Evolutionary conservation across 2,888 invertebrate genomes (phyloP).

Genomic region (Hydrotaea cyrtoneurina): DNA sequence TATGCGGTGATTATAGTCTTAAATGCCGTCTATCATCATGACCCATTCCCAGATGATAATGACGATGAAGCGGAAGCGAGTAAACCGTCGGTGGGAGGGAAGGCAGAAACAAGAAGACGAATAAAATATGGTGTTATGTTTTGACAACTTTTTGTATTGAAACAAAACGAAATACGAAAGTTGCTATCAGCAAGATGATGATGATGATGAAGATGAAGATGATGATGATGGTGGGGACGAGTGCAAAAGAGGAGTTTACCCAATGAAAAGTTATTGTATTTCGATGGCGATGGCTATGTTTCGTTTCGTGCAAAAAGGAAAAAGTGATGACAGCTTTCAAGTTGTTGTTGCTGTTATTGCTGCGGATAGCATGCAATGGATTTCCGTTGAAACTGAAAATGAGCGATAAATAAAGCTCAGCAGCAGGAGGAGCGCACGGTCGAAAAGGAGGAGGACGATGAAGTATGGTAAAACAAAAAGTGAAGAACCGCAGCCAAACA

Average conservation of each 20-base stretch:
- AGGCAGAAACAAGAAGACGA: constrained; percentile 14
- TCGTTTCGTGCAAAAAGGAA: constrained; percentile 50
- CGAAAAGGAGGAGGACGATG: constrained; percentile 9
- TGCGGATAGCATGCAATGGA: constrained; percentile 56
- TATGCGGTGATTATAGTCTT: constrained; percentile 55
- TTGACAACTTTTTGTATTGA: constrained; percentile 59
- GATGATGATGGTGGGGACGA: not conserved
- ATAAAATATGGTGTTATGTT: constrained; percentile 61
- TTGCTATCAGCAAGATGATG: not conserved
- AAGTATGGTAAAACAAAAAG: too few species aligned
- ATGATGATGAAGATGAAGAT: not conserved
- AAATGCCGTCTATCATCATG: constrained; percentile 60
- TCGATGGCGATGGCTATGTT: constrained; percentile 21
- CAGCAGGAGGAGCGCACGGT: not conserved
- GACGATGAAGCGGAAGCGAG: constrained; percentile 27
- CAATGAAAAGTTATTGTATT: constrained; percentile 24
- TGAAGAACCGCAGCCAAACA: not conserved
- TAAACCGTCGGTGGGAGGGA: not conserved
- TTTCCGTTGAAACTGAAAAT: constrained; percentile 65
- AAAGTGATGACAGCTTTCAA: constrained; percentile 61
- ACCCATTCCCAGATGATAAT: constrained; percentile 43
- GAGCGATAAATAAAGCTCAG: constrained; percentile 55
- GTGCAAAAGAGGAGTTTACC: constrained; percentile 44
- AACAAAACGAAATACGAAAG: constrained; percentile 44
- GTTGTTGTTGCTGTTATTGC: constrained; percentile 25